Evolutionary conservation across 2,113 vertebrate genomes (phyloP).

Genomic region (Peromyscus californicus): DNA sequence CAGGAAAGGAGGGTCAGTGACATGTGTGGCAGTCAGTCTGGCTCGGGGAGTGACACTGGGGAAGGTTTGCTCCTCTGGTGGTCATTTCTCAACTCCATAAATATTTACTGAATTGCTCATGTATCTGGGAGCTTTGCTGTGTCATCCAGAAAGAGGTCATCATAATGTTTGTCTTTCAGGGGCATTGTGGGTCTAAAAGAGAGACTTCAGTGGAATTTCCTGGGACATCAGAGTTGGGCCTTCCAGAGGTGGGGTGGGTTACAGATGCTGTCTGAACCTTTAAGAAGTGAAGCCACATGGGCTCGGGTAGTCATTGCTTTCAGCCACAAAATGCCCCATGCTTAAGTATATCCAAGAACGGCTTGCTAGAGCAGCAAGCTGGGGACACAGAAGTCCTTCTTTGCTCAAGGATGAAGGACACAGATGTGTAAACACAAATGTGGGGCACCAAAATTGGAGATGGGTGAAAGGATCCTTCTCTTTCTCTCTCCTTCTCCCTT

Average conservation of each 20-base stretch:
- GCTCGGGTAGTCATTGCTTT: neutral
- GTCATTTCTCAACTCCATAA: conserved; percentile 18
- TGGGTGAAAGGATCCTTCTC: neutral
- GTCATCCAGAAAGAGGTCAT: neutral
- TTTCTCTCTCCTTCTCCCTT: no score
- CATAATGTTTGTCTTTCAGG: neutral
- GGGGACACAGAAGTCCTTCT: neutral
- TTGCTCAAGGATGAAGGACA: neutral
- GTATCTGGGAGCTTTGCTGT: neutral
- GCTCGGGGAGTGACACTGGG: no score
- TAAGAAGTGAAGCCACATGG: neutral
- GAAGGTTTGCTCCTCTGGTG: neutral
- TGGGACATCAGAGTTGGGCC: neutral
- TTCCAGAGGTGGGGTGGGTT: neutral
- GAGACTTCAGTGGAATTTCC: rapidly evolving
- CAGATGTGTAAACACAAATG: neutral
- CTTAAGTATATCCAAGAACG: neutral
- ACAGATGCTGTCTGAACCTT: neutral
- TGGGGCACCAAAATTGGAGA: neutral
- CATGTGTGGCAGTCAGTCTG: rapidly evolving
- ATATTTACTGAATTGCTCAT: conserved; percentile 26
- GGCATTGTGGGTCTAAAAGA: neutral
- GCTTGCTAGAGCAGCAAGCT: neutral
- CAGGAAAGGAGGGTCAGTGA: neutral
- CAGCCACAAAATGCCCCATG: neutral